Evolutionary conservation across 2,888 invertebrate species (phyloP), one percentile per base, ranked within the genome.

Genomic region (Hyles lineata): DNA sequence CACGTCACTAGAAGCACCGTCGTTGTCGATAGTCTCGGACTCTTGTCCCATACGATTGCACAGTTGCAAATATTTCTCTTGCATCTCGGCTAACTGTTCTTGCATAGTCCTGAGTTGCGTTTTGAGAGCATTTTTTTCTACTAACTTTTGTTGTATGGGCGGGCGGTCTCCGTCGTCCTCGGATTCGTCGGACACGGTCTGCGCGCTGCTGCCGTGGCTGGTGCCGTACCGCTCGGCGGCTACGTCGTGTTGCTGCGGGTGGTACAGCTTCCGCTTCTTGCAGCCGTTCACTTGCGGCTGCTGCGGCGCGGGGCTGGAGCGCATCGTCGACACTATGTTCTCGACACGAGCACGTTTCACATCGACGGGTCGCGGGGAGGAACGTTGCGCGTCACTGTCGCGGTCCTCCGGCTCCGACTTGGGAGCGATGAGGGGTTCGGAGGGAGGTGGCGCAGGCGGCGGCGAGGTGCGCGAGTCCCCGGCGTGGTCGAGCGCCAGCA

Each of bases 241-340:
- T 73, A 95, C 95, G 86, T 97, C 97, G 90, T 98, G 98, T 87
- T 99, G 99, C 90, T 98, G 98, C 17, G 99, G 99, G 86, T 98
- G 98, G 88, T 99, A 99, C 50, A 99, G 95, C 92, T 99, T 99
- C 70, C 99, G 96, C 92, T 99, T 99, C 91, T 98, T 98, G 92
- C 98, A 98, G 70, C 98, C 98, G 92, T 98, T 98, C 80, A 98
- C 97, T 89, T 97, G 96, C 0, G 96, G 96, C 81, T 96, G 96
- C 74, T 92, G 95, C 29, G 97, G 97, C 76, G 97, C 97, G 59
- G 98, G 98, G 87, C 98, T 98, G 78, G 97, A 97, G 77, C 98
- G 96, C 98, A 99, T 99, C 79, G 97, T 97, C 80, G 98, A 98
- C 83, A 99, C 98, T 85, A 99, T 99, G 91, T 98, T 98, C 94